Evolutionary conservation across 2,888 invertebrate genomes (phyloP), one percentile per base, ranked within the genome.

Genomic region (Arenicola marina): DNA sequence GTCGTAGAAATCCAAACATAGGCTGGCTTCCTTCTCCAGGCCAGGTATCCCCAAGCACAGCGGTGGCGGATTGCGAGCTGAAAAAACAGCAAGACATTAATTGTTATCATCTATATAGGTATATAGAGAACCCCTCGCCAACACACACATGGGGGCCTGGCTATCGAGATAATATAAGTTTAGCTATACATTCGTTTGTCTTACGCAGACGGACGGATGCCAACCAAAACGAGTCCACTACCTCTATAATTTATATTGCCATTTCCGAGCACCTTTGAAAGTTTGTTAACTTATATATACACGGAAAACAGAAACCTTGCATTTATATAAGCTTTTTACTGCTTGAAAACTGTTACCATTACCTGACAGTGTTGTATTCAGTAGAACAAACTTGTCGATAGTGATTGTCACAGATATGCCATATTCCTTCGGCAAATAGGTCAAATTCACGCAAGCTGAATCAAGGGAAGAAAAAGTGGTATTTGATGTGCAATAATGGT

Each of bases 1-100:
- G 55, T 83, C 73, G 61, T 80, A 76, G 62, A 83, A 76, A 38
- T 69, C 61, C 1, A 83, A 28, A 67, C 84, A 84, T 0, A 83
- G 55, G 33, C 78, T 76, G 54, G 83, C 83, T 46, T 75, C 73
- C 21, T 79, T 73, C 54, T 81, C 75, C 43, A 83, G 68, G 59
- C 78, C 68, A 2, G 84, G 84, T 38, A 84, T 71, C n/a, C 73
- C 78, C 63, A 80, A 77, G 67, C 84, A 85, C 18, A 83, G 44
- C 1, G 84, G 79, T 28, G 83, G 84, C 3, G 84, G 84, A 64
- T 82, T 83, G 15, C 70, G 67, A 21, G 73, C 83, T 84, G 75
- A 56, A 78, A 75, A 48, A 15, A 32, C 31, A 59, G 21, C 4
- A 56, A 56, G 62, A 67, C 32, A 48, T 48, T 21, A 18, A 11